Percentiles rank a stretch among this genome's conserved stretches.
These are phyloP conservation scores for Lepus timidus DNA, from an alignment of 2,113 vertebrate species.

Conservation along the genomic window DNA sequence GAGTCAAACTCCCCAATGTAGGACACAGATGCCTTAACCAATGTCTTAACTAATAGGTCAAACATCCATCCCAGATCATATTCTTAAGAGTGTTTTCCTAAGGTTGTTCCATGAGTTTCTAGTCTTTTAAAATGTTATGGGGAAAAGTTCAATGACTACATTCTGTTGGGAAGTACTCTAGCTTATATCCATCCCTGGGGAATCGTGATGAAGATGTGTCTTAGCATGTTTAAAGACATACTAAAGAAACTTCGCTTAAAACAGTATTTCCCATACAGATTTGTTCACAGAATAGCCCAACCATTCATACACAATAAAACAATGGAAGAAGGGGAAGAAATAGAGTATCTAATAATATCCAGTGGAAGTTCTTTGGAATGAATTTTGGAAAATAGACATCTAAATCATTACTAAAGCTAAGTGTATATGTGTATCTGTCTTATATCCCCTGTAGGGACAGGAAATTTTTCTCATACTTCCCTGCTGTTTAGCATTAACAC, in stretches of 20 bases:
- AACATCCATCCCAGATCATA: no score
- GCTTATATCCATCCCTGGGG: not conserved
- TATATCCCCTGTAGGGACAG: not conserved
- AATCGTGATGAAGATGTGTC: not conserved
- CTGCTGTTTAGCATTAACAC: constrained; percentile 31
- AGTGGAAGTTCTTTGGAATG: not conserved
- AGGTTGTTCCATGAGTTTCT: not conserved
- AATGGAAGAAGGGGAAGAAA: not conserved
- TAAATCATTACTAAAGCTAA: constrained; percentile 2
- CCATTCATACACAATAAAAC: not conserved
- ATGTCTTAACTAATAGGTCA: no score
- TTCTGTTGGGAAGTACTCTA: not conserved
- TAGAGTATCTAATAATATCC: not conserved
- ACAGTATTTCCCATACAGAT: not conserved
- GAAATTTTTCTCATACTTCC: constrained; percentile 21
- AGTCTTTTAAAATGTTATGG: not conserved
- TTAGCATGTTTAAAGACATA: not conserved
- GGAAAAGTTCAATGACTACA: not conserved
- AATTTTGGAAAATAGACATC: constrained; percentile 34
- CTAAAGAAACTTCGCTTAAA: constrained; percentile 21
- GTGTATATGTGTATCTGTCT: not conserved
- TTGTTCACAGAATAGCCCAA: not conserved
- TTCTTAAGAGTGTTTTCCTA: not conserved
- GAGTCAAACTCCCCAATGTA: no score
- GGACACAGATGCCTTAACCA: no score